Evolutionary conservation across 2,113 vertebrate species (phyloP).

Genomic region (Leucopsar rothschildi): DNA sequence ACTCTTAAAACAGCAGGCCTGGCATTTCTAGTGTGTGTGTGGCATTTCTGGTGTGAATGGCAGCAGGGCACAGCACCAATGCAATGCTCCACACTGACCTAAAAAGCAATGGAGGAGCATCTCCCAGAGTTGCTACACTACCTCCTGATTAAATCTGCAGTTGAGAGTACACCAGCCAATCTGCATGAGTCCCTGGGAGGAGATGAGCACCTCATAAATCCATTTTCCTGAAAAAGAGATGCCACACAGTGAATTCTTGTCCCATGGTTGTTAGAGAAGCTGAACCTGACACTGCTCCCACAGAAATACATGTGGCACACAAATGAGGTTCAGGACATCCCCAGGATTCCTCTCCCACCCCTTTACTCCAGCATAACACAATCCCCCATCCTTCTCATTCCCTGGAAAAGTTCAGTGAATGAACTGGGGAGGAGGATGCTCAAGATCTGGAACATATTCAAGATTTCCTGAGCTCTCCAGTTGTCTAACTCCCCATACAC

Average conservation of each 20-base stretch:
- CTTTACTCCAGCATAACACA: neutral
- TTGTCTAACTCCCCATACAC: neutral
- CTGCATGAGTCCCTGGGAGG: slow-evolving; percentile 98
- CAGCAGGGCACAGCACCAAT: neutral
- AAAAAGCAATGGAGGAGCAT: neutral
- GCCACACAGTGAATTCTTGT: neutral
- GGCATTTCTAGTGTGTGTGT: neutral
- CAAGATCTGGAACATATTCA: neutral
- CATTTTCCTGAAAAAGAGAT: slow-evolving; percentile 85
- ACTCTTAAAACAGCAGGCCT: neutral
- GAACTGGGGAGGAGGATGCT: neutral
- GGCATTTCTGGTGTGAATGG: neutral
- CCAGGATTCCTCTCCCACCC: neutral
- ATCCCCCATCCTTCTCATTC: neutral
- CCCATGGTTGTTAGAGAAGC: neutral
- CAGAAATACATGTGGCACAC: neutral
- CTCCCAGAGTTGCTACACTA: slow-evolving; percentile 34
- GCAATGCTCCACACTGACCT: neutral
- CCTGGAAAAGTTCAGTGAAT: neutral
- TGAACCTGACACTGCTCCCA: neutral
- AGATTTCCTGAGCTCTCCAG: neutral
- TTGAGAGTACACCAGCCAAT: slow-evolving; percentile 97
- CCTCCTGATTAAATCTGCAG: slow-evolving; percentile 99
- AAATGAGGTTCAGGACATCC: neutral
- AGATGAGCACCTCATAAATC: slow-evolving; percentile 98